Base-by-base conservation (phyloP, 2,113 vertebrate genomes). In the Turnix velox region DNA sequence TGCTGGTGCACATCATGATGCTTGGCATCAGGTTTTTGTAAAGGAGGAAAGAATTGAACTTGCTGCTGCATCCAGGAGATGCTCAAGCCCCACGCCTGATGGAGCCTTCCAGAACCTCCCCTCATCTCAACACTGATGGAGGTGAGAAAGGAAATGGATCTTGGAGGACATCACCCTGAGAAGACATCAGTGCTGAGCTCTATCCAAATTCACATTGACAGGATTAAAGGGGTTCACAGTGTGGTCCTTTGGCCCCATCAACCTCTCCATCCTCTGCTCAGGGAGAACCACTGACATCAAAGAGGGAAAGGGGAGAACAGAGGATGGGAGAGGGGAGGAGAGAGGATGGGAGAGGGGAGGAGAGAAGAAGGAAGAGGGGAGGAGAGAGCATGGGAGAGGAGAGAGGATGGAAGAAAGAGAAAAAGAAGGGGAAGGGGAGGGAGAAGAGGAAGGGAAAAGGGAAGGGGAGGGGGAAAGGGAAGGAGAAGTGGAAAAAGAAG, bases 201-300 rank as follows among this genome's bases (percentile, higher is more conserved):
- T 77, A 54, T 25, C n/a, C 80, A 45, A 45, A 43, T 10, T 62
- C 61, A 69, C 33, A n/a, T 3, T 11, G 8, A 37, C 42, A 69
- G 55, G 55, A 74, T 4, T 1, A 0, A 40, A 23, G 25, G 18
- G 5, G 4, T 27, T 2, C 67, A 74, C 24, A 7, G 27, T 2
- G 14, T 18, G 12, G 27, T 27, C 48, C 24, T 48, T 20, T 3
- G 11, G 12, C 10, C n/a, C 40, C 43, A 42, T 39, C 55, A 68
- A 28, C 24, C 35, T 69, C 73, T 35, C 51, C 27, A 69, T 40
- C 61, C 61, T 76, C 31, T 2, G 3, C 43, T 43, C 55, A 67
- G 19, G 54, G 57, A 84, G 45, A 67, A 71, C 63, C 46, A 57
- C 0, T 0, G 76, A 43, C 79, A 83, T 2, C 0, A 57, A 24